Base-by-base conservation (phyloP, 2,797 vertebrate genomes). In the Crenuchus spilurus region DNA sequence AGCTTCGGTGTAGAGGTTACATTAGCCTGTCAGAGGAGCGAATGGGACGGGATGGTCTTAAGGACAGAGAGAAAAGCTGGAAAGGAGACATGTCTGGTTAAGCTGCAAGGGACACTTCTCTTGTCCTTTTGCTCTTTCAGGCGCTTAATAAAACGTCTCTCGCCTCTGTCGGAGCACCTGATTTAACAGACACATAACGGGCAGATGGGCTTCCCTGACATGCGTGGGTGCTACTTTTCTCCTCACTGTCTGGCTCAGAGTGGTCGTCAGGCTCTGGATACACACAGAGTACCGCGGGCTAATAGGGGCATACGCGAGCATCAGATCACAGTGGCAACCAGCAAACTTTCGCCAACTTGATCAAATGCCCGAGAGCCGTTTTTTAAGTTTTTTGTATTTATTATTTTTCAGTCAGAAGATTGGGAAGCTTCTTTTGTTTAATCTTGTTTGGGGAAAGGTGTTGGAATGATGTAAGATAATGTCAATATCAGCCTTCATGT, bases 331-430 rank as follows among this genome's bases (percentile, higher is more conserved):
- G 57, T 63, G 44, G 39, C 18, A 49, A 48, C 44, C 10, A 54
- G n/a, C n/a, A 63, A 77, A 73, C 57, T 41, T 73, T 77, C 48
- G 33, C n/a, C 28, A 1, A 26, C 4, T 49, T 20, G 10, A 6
- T 46, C 61, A 46, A 61, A 42, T 62, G 49, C 48, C n/a, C n/a
- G n/a, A n/a, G n/a, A n/a, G n/a, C n/a, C n/a, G n/a, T n/a, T n/a
- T n/a, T n/a, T n/a, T n/a, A n/a, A n/a, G n/a, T n/a, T n/a, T n/a
- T n/a, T n/a, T n/a, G n/a, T n/a, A n/a, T n/a, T n/a, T n/a, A n/a
- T n/a, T 74, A 70, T 78, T 78, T 78, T 33, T 74, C 74, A 70
- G 72, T 74, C 72, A 46, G 54, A 74, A 6, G 7, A 22, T n/a
- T 35, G 66, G 64, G 57, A 58, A 65, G 51, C 51, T 42, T 52